Evolutionary conservation across 1,140 invertebrate genomes (phyloP), one percentile per base, ranked within the genome.

Genomic region (Galleria mellonella): DNA sequence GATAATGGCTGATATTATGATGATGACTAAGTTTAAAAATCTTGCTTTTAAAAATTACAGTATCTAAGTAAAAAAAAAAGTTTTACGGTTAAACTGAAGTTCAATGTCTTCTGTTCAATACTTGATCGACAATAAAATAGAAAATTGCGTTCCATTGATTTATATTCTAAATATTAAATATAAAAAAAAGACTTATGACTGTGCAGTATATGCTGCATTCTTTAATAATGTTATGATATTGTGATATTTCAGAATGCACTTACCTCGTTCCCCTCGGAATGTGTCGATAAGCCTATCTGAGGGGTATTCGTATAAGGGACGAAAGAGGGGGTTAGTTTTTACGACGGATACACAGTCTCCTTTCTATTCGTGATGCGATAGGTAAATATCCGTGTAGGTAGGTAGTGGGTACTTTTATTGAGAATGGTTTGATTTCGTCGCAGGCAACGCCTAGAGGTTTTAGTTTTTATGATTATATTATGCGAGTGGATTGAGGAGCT

Each of bases 281-380:
- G 44, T 49, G 43, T 47, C 35, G 57, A 66, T 66, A 68, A 72
- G 65, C 59, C 40, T 57, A 59, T 23, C 17, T 23, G 17, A 23
- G 17, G 17, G 17, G 17, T 23, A 23, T 48, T 55, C 38, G 52
- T 45, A 53, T 36, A 62, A 77, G 73, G 72, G 69, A 67, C 71
- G 62, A 71, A 75, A 69, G 56, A 63, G 50, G 52, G 57, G 72
- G 70, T 70, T 73, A 74, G 74, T 72, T 75, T 74, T 78, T 78
- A 78, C 74, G 74, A 74, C 55, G 63, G 69, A 72, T 67, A 71
- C 65, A 69, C 63, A 61, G 62, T 75, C 70, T 64, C 62, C 61
- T 64, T 72, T 65, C 58, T 71, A 55, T 63, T 55, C 53, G 46
- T 64, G 63, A 68, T 70, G 62, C 56, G 60, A 72, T 72, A 64